phyloP scores from a whole-genome alignment of 2,888 invertebrate genomes.

The Tromatobia lineatoria region DNA sequence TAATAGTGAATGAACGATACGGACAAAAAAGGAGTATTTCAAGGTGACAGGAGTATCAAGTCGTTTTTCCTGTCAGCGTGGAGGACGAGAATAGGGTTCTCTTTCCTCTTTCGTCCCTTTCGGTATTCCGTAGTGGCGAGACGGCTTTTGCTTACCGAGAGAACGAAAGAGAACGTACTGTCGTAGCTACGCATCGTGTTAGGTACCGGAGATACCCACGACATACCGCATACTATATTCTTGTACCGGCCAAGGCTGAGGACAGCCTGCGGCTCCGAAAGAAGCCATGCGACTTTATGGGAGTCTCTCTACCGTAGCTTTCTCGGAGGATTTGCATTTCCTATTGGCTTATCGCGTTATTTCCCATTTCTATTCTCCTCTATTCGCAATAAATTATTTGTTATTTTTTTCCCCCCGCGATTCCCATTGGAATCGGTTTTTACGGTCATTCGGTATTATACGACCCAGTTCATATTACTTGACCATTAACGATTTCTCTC shows the following conservation, averaged over 20 bases:
- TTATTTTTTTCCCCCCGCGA: background rate
- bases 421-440: background rate
- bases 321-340: slow-evolving; percentile 47
- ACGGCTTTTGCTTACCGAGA: slow-evolving; percentile 51
- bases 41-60: slow-evolving; percentile 1
- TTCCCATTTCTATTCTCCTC: slow-evolving; percentile 31
- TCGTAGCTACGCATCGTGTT: slow-evolving; percentile 38
- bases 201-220: slow-evolving; percentile 38
- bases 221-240: slow-evolving; percentile 44
- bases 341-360: slow-evolving; percentile 23
- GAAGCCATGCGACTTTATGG: slow-evolving; percentile 30
- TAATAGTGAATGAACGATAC: background rate
- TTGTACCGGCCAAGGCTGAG: slow-evolving; percentile 62
- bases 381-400: background rate
- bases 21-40: slow-evolving; percentile 1
- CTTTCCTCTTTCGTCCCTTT: slow-evolving; percentile 39
- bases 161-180: slow-evolving; percentile 65
- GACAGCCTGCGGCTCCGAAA: slow-evolving; percentile 56
- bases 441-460: background rate
- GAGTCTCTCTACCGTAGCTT: slow-evolving; percentile 35
- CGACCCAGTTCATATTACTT: background rate
- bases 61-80: background rate
- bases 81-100: background rate
- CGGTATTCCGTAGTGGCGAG: slow-evolving; percentile 21
- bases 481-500: slow-evolving; percentile 12